Base-by-base conservation (phyloP, 2,113 vertebrate genomes). In the Prinia subflava region DNA sequence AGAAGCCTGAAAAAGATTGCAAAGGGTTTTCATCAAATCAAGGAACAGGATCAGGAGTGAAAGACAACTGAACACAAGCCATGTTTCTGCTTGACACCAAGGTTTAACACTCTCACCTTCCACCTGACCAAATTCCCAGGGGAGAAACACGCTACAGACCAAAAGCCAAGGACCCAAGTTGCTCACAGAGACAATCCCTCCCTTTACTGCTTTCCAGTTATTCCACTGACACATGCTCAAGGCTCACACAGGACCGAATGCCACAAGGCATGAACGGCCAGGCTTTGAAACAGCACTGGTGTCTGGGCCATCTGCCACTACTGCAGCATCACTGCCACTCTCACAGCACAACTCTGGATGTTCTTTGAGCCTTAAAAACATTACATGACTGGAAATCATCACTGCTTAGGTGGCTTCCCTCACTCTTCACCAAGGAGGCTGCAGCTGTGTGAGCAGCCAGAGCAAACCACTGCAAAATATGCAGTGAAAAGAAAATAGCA, bases 141-240 rank as follows among this genome's bases (percentile, higher is more conserved):
- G 21, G 7, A 91, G 69, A 87, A 87, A 89, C 0, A 0, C 0
- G 0, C 21, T 55, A 13, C 10, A 14, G 63, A 50, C 62, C 41
- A 71, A 78, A 83, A 57, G 22, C 20, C 33, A 83, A 56, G 55
- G 65, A 85, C 53, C 7, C 46, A 39, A 1, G 0, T 20, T 31
- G 24, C 62, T 53, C 69, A 33, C 15, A 78, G 57, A 64, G 53
- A 33, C 22, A 55, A 49, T 79, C 25, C 35, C 44, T 27, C 24
- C 60, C 49, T 71, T 39, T 74, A 56, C 35, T n/a, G 6, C 64
- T 47, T 89, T 25, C 53, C 11, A 2, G 5, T 68, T 50, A 75
- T 14, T 11, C 25, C 53, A n/a, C 52, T 64, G 16, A 67, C 14
- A 39, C 3, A 10, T 16, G 22, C 39, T 68, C 44, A 20, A 50